Conservation (phyloP, 2,113 vertebrate genomes). For the Tragulus kanchil region DNA sequence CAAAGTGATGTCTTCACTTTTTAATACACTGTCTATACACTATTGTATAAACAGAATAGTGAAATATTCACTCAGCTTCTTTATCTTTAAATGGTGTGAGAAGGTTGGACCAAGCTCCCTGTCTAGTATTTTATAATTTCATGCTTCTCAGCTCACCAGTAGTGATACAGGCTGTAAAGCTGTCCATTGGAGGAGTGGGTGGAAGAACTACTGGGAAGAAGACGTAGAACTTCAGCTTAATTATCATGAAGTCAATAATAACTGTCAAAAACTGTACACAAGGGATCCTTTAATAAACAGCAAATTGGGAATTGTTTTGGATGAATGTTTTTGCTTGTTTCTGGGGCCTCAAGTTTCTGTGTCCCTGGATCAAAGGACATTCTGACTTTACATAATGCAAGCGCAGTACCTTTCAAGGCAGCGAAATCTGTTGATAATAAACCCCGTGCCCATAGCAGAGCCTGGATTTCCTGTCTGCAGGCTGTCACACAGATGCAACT, state of each 20-base stretch:
- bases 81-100: background rate
- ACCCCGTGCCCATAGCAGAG: background rate
- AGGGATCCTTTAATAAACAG: background rate
- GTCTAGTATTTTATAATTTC: background rate
- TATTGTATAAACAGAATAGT: background rate
- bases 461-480: background rate
- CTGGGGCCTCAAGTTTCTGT: background rate
- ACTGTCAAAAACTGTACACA: background rate
- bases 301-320: background rate
- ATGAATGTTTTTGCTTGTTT: background rate
- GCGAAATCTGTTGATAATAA: background rate
- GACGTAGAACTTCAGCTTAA: background rate
- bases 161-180: background rate
- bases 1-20: background rate
- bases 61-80: background rate
- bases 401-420: background rate
- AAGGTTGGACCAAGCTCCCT: background rate
- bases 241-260: background rate
- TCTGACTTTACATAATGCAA: background rate
- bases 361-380: background rate
- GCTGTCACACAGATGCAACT: background rate
- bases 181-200: fast-evolving
- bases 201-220: background rate
- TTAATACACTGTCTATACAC: background rate
- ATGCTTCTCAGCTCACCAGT: background rate